These are phyloP conservation scores for Diachasma alloeum DNA, from an alignment of 1,140 invertebrate genomes.

Conservation along the genomic window DNA sequence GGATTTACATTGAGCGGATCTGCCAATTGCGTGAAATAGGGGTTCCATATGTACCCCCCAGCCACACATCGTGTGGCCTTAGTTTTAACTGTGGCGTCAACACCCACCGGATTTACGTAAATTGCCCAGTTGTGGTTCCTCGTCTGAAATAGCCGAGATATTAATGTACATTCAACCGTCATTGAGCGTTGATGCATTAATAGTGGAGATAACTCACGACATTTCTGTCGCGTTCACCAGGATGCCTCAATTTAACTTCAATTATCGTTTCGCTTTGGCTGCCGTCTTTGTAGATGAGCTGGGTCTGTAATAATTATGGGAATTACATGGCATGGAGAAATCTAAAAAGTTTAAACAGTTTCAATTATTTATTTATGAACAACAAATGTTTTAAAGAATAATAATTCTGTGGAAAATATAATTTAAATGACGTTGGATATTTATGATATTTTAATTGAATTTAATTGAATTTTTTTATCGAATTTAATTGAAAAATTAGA, in stretches of 20 bases:
- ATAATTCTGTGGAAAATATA: no score
- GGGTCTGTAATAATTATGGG: conserved; percentile 69
- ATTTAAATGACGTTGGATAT: no score
- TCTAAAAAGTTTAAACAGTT: no score
- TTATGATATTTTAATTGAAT: no score
- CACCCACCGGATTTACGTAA: conserved; percentile 92
- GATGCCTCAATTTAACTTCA: conserved; percentile 86
- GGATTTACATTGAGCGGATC: conserved; percentile 84
- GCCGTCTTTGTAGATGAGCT: conserved; percentile 86
- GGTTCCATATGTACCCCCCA: conserved; percentile 92
- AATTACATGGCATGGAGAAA: no score
- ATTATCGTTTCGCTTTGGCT: conserved; percentile 88
- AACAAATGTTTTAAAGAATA: no score
- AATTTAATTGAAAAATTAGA: no score
- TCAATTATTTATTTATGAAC: no score
- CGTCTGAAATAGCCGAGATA: conserved; percentile 68
- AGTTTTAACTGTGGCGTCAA: conserved; percentile 85
- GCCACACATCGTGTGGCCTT: conserved; percentile 85
- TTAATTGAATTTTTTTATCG: no score
- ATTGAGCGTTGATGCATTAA: background rate
- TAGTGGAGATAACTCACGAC: conserved; percentile 66
- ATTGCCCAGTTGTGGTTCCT: conserved; percentile 90
- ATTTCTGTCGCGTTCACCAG: conserved; percentile 83
- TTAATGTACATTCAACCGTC: background rate
- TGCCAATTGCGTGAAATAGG: conserved; percentile 88